Base-by-base conservation (phyloP, 92 coral and sea anemone species). In the Phymanthus crucifer region DNA sequence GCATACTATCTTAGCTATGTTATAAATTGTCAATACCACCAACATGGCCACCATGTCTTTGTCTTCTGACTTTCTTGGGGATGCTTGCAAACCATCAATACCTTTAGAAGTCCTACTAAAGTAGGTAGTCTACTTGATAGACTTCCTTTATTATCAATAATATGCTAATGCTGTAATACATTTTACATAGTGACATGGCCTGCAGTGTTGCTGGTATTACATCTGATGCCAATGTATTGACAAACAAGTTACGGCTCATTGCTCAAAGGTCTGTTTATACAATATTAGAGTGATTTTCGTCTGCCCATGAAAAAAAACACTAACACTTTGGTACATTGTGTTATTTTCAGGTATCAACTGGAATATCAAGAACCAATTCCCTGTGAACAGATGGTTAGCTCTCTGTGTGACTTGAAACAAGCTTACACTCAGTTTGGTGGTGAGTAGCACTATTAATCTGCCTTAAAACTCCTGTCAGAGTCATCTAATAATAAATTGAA, bases 361-460 rank as follows among this genome's bases (percentile, higher is more conserved):
- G 98, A 91, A 47, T 93, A 90, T 74, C 99, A 95, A 85, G 98
- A 93, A 37, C 89, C 98, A 52, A 95, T 95, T 79, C 99, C 99
- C 35, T 95, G 99, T 84, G 99, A 95, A 65, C 99, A 95, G 76
- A 84, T 95, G 73, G 99, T 95, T 61, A 95, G 97, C 43, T 88
- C 95, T 0, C 74, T 95, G 80, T 95, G 99, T 85, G 99, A 95
- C 68, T 83, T 95, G 32, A 95, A 95, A 76, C 99, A 95, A 75
- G 98, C 96, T 10, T 95, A 95, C 83, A 95, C 99, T 66, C 99
- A 95, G 83, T 95, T 91, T 91, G 99, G 99, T 81, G 98, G 99
- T 95, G 66, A 80, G 91, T 70, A 61, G 10, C 1, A 10, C 14
- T 43, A 8, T 10, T 43, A 5, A 2, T 17, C 9, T 0, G 10